These are phyloP conservation scores for Acrossocheilus wenchowensis DNA, from an alignment of 2,797 vertebrate genomes.

Conservation along the genomic window DNA sequence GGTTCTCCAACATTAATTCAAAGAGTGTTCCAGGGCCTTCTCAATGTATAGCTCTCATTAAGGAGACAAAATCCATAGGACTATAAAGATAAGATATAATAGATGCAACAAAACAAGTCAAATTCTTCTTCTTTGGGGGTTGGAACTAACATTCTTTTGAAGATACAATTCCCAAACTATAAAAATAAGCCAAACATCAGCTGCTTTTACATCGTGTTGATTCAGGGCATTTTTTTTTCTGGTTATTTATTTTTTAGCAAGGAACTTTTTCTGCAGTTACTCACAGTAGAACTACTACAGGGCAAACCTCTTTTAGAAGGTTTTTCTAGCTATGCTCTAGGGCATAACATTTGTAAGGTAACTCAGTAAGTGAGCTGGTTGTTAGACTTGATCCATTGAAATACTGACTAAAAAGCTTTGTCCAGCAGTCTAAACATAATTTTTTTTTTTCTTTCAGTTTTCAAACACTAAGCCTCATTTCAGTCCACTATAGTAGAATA, in stretches of 20 bases:
- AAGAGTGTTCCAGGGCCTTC: background rate
- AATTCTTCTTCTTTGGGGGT: background rate
- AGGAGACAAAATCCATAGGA: background rate
- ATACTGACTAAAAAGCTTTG: background rate
- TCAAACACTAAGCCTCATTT: background rate
- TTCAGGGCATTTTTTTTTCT: background rate
- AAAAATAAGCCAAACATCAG: background rate
- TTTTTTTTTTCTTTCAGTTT: background rate
- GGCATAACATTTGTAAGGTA: background rate
- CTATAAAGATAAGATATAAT: background rate
- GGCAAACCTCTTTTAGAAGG: background rate
- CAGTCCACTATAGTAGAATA: background rate
- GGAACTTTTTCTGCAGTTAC: background rate
- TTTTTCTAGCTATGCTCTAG: conserved; percentile 1
- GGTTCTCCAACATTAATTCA: background rate
- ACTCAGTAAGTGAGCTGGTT: background rate
- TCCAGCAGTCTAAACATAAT: background rate
- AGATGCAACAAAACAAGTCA: background rate
- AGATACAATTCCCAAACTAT: background rate
- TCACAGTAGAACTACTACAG: background rate
- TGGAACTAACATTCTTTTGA: background rate
- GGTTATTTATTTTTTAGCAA: conserved; percentile 8
- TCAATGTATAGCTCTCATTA: background rate
- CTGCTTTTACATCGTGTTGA: background rate
- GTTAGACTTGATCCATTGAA: background rate